These are phyloP conservation scores for Hydropsyche betteni DNA, from an alignment of 2,888 invertebrate genomes.

Conservation along the genomic window DNA sequence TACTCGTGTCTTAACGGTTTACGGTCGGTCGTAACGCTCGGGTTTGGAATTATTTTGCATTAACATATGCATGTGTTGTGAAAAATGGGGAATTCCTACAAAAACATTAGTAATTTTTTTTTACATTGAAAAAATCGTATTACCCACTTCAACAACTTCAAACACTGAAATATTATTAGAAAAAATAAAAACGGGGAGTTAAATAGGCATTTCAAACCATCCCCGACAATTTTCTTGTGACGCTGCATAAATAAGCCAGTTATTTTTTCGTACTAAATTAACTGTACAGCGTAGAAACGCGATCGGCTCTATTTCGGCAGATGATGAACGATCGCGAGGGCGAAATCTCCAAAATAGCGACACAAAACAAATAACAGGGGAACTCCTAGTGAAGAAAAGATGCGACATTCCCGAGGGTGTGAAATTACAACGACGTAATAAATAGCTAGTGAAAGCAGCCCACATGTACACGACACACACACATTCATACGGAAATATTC, in stretches of 20 bases:
- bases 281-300: not conserved
- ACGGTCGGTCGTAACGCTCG: not conserved
- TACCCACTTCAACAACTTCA: too few species aligned
- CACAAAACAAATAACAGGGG: constrained; percentile 1
- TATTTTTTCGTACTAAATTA: not conserved
- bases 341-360: constrained; percentile 1
- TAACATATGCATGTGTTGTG: not conserved
- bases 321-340: not conserved
- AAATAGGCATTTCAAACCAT: too few species aligned
- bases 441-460: not conserved
- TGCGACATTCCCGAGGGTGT: constrained; percentile 13
- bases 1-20: constrained; percentile 21
- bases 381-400: not conserved
- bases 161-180: too few species aligned
- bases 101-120: too few species aligned
- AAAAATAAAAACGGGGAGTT: too few species aligned
- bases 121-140: too few species aligned
- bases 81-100: too few species aligned
- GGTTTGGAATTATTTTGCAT: constrained; percentile 9
- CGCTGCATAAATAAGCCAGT: too few species aligned
- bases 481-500: too few species aligned
- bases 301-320: constrained; percentile 5
- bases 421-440: constrained; percentile 10
- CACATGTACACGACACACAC: too few species aligned
- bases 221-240: too few species aligned